Percentiles rank a stretch among this genome's conserved stretches.
phyloP scores from a whole-genome alignment of 1,140 invertebrate species.

The Lepidurus couesii region DNA sequence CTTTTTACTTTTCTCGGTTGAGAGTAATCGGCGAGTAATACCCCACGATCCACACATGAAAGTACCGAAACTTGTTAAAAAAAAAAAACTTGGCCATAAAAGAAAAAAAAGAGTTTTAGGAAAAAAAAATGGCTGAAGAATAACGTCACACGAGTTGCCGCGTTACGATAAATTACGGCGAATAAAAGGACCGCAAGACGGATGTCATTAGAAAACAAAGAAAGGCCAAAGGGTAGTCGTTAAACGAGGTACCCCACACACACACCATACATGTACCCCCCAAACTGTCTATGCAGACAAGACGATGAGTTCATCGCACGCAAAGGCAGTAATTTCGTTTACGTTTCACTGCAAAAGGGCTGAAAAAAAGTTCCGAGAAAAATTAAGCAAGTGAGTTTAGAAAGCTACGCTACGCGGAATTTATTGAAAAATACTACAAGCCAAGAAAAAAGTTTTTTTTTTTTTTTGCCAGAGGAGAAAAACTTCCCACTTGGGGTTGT shows the following conservation, averaged over 20 bases:
- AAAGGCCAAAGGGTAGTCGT: not conserved
- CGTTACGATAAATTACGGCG: not conserved
- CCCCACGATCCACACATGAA: not conserved
- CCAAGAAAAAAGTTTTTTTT: not conserved
- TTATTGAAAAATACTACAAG: not conserved
- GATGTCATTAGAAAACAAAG: not conserved
- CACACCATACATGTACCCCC: not conserved
- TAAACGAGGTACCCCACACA: not conserved
- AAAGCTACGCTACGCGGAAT: too few species aligned
- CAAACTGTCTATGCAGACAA: not conserved
- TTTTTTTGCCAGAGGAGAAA: not conserved
- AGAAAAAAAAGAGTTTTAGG: not conserved
- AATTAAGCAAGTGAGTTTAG: not conserved
- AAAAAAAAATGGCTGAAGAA: not conserved
- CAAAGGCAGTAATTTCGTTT: not conserved
- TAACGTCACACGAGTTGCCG: not conserved
- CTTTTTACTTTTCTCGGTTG: too few species aligned
- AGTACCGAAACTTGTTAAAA: not conserved
- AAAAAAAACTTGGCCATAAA: not conserved
- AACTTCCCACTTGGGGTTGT: not conserved
- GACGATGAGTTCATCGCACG: not conserved
- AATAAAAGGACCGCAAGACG: constrained; percentile 10
- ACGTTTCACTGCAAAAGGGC: not conserved
- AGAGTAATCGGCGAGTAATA: not conserved
- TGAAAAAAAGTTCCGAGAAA: not conserved